These are phyloP conservation scores for Ceraclea dissimilis DNA, from an alignment of 2,888 invertebrate species.

Conservation along the genomic window DNA sequence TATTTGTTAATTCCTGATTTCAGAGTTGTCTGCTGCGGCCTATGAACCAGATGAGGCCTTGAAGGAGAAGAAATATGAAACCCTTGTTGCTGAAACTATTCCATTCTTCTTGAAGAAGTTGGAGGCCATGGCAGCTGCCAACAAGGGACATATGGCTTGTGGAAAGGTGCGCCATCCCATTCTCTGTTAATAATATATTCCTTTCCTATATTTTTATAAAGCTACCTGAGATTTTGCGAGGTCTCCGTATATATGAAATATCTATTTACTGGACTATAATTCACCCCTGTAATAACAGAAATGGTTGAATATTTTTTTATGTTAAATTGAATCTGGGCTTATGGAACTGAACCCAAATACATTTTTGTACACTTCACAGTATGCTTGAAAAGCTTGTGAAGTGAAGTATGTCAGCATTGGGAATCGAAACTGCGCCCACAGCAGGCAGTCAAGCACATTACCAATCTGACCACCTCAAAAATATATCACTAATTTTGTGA, in stretches of 20 bases:
- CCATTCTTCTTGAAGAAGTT: conserved; percentile 49
- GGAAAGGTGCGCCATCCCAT: conserved; percentile 44
- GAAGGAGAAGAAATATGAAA: conserved; percentile 45
- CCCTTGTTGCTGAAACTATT: conserved; percentile 42
- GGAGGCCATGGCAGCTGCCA: conserved; percentile 43
- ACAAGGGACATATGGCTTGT: conserved; percentile 52
- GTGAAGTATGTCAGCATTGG: too few species aligned
- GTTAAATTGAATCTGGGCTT: too few species aligned
- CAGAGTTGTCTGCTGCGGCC: conserved; percentile 31
- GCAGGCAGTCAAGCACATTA: too few species aligned
- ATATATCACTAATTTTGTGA: too few species aligned
- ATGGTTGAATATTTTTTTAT: too few species aligned
- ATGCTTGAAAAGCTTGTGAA: too few species aligned
- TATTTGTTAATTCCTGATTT: conserved; percentile 18
- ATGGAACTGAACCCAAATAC: too few species aligned
- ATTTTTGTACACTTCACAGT: too few species aligned
- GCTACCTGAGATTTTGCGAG: not conserved
- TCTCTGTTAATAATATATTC: not conserved
- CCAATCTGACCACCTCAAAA: too few species aligned
- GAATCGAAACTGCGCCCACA: too few species aligned
- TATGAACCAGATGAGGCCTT: conserved; percentile 46
- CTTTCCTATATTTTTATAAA: not conserved
- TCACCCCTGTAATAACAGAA: too few species aligned
- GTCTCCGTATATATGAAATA: conserved; percentile 2
- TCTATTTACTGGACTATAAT: not conserved